These are phyloP conservation scores for Phocides pigmalion DNA, from an alignment of 1,140 invertebrate genomes.

Conservation along the genomic window DNA sequence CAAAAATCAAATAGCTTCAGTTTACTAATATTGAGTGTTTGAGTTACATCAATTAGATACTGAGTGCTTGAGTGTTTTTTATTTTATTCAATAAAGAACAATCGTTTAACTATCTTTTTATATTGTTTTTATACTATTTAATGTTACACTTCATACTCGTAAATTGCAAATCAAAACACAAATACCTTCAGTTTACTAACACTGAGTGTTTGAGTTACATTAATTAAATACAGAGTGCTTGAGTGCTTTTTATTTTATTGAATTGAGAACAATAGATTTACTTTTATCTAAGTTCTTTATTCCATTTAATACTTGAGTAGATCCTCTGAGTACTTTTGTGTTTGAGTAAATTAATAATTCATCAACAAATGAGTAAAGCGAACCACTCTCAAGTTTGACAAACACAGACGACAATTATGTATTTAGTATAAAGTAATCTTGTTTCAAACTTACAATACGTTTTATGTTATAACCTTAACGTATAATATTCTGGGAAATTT, in stretches of 20 bases:
- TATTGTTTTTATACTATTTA: too few species aligned
- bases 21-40: too few species aligned
- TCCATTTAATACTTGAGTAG: constrained; percentile 10
- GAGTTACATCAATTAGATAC: not conserved
- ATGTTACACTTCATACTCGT: too few species aligned
- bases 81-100: not conserved
- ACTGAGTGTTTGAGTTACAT: too few species aligned
- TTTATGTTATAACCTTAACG: too few species aligned
- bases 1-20: not conserved
- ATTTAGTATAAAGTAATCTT: too few species aligned
- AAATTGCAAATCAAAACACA: not conserved
- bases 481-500: too few species aligned
- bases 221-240: constrained; percentile 1
- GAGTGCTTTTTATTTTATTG: constrained; percentile 6
- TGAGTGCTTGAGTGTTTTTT: constrained; percentile 3
- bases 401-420: too few species aligned
- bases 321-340: not conserved
- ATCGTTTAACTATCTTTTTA: too few species aligned
- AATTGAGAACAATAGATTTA: not conserved
- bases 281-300: not conserved
- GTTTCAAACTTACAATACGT: too few species aligned
- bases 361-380: not conserved
- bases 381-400: not conserved
- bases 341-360: too few species aligned
- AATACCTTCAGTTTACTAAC: too few species aligned